Evolutionary conservation across 1,140 invertebrate genomes (phyloP), one percentile per base, ranked within the genome.

Genomic region (Dryas iulia): DNA sequence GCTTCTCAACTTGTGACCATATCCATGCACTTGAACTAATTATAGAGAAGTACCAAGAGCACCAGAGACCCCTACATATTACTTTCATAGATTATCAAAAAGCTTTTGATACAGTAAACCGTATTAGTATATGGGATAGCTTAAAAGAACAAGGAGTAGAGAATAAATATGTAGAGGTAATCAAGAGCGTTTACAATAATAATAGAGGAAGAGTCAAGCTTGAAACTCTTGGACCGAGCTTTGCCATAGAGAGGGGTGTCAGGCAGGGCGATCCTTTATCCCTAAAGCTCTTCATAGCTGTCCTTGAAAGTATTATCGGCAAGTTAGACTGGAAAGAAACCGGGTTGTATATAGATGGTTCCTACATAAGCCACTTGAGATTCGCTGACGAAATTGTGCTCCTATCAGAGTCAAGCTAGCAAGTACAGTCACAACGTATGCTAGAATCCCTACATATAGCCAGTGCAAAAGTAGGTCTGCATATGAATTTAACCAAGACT

Each of bases 381-480:
- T n/a, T n/a, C n/a, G 14, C 62, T 14, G 31, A 68, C 23, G 30
- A 68, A 2, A 0, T 64, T 12, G 54, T 69, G 2, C 23, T 57
- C 6, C 23, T 64, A 18, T 59, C 68, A 2, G 60, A 69, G 31
- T 54, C 61, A 30, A 59, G 68, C 35, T 54, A n/a, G n/a, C n/a
- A n/a, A n/a, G n/a, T 24, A 26, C 60, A 69, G 21, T 14, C 59
- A 69, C 68, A 69, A 33, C 1, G 1, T 11, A 59, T 69, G 61
- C 18, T 65, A 10, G 11, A 56, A 18, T 24, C 33, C 10, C 47
- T 65, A 11, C 21, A 64, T 6, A 18, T 6, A 12, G 26, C 21
- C 7, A 70, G 61, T n/a, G 59, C 28, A 53, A 6, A 60, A 10
- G 47, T 70, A 60, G 61, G 47, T 0, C 14, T 70, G 28, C 57